These are phyloP conservation scores for Melanostoma scalare DNA, from an alignment of 2,888 invertebrate genomes.

Conservation along the genomic window DNA sequence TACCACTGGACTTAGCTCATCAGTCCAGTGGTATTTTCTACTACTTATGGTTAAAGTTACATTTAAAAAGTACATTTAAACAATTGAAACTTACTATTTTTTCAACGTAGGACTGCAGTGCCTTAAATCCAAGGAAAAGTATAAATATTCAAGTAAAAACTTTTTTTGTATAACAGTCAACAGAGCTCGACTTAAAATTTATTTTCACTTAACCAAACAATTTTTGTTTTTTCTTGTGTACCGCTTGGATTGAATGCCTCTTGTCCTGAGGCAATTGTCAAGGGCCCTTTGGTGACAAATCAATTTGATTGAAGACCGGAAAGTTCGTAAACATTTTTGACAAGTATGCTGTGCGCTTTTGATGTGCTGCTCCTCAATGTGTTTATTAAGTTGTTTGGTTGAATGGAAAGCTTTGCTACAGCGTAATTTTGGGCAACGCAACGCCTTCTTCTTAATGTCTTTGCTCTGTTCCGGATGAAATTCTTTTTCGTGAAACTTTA, in stretches of 20 bases:
- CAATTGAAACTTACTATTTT: too few species aligned
- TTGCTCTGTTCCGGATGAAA: not conserved
- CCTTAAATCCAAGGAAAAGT: too few species aligned
- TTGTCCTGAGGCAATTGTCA: slow-evolving; percentile 18
- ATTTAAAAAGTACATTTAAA: too few species aligned
- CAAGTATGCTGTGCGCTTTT: slow-evolving; percentile 18
- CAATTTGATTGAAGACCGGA: slow-evolving; percentile 41
- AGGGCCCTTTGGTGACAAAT: slow-evolving; percentile 35
- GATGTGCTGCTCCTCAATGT: slow-evolving; percentile 49
- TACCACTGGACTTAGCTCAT: too few species aligned
- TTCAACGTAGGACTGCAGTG: too few species aligned
- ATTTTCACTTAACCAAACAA: not conserved
- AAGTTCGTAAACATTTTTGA: slow-evolving; percentile 32
- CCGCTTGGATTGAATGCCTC: not conserved
- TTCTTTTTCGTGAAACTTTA: slow-evolving; percentile 21
- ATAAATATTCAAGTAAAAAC: too few species aligned
- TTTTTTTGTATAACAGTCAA: too few species aligned
- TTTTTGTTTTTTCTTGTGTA: slow-evolving; percentile 10
- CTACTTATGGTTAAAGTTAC: too few species aligned
- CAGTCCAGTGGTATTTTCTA: too few species aligned
- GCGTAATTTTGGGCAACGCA: slow-evolving; percentile 39
- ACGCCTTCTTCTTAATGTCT: not conserved
- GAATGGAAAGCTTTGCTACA: slow-evolving; percentile 56
- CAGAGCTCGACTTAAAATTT: too few species aligned
- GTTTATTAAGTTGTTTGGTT: slow-evolving; percentile 6